A percentile compares a stretch with the other conserved stretches of the same genome.
These are phyloP conservation scores for Cephus spinipes DNA, from an alignment of 2,888 invertebrate species.

Conservation along the genomic window DNA sequence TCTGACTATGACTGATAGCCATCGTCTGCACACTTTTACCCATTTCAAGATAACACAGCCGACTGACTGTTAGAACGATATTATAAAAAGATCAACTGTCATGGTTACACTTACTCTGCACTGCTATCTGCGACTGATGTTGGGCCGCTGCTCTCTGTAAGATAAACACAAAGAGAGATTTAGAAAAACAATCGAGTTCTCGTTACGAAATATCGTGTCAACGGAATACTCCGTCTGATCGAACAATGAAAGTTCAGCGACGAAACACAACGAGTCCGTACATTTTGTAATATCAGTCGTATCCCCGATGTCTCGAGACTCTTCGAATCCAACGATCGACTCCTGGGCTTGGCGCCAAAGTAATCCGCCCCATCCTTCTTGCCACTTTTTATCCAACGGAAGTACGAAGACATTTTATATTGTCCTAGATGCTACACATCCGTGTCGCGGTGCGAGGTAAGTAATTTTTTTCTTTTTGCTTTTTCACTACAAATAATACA, in stretches of 20 bases:
- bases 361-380: constrained; percentile 70
- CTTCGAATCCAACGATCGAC: constrained; percentile 79
- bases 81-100: not conserved
- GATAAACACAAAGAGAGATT: constrained; percentile 53
- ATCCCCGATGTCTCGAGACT: constrained; percentile 78
- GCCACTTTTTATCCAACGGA: constrained; percentile 77
- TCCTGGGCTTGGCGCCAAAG: constrained; percentile 74
- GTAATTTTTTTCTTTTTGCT: not conserved
- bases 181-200: not conserved
- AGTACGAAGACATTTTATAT: constrained; percentile 74
- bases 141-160: constrained; percentile 78
- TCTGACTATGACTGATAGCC: not conserved
- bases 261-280: constrained; percentile 40
- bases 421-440: constrained; percentile 10
- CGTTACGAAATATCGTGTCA: not conserved
- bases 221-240: not conserved
- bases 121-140: constrained; percentile 74
- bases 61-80: not conserved
- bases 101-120: constrained; percentile 71
- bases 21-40: not conserved
- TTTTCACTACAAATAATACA: not conserved
- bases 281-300: constrained; percentile 71
- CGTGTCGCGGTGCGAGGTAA: not conserved
- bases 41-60: not conserved
- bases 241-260: not conserved